Evolutionary conservation across 1,140 invertebrate genomes (phyloP).

Genomic region (Eupeodes corollae): DNA sequence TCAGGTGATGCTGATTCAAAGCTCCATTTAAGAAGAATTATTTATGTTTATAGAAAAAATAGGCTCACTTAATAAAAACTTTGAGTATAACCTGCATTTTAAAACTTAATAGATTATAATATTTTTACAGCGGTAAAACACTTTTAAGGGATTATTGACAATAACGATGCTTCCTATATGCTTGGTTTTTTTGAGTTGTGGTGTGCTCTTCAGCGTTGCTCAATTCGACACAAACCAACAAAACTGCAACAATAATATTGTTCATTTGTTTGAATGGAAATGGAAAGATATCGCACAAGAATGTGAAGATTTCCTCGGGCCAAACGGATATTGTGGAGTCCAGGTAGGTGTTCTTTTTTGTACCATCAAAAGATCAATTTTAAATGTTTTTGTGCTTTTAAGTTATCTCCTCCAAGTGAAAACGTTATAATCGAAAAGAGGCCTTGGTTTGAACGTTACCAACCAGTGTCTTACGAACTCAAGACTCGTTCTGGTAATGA

Average conservation of each 20-base stretch:
- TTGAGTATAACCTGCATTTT: no score
- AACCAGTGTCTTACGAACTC: constrained; percentile 72
- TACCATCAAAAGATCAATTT: neutral
- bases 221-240: no score
- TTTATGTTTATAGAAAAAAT: no score
- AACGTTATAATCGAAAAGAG: constrained; percentile 34
- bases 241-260: constrained; percentile 37
- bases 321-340: constrained; percentile 56
- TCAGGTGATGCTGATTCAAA: no score
- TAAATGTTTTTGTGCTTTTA: neutral
- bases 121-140: no score
- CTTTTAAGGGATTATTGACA: no score
- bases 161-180: no score
- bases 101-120: no score
- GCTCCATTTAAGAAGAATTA: no score
- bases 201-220: no score
- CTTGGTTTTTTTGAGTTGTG: no score
- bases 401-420: constrained; percentile 44
- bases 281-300: constrained; percentile 57
- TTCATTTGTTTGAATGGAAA: constrained; percentile 63
- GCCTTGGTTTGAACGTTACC: constrained; percentile 76
- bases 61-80: no score
- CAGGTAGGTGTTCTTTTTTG: constrained; percentile 41
- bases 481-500: constrained; percentile 64
- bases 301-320: constrained; percentile 58